Evolutionary conservation across 2,888 invertebrate species (phyloP).

Genomic region (Spialia ferax): DNA sequence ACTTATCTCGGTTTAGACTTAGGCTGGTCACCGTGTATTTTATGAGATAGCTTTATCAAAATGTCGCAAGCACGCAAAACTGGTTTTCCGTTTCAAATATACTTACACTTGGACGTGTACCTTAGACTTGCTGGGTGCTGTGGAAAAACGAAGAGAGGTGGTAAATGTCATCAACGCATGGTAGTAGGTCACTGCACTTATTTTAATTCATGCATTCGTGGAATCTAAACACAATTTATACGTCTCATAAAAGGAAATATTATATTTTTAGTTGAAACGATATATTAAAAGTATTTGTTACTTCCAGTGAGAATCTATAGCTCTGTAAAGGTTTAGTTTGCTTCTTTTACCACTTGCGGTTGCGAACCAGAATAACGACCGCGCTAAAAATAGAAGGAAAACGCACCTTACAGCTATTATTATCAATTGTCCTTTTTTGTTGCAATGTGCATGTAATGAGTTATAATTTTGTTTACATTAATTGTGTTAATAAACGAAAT

Average conservation of each 20-base stretch:
- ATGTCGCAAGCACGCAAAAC: conserved; percentile 41
- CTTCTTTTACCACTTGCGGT: conserved; percentile 69
- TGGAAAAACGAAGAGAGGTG: conserved; percentile 19
- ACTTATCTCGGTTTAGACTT: conserved; percentile 67
- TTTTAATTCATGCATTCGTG: conserved; percentile 23
- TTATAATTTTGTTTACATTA: conserved; percentile 30
- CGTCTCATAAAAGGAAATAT: conserved; percentile 2
- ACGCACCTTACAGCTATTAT: conserved; percentile 53
- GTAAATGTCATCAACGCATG: conserved; percentile 17
- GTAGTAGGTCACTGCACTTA: conserved; percentile 22
- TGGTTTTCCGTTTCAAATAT: conserved; percentile 33
- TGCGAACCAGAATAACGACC: conserved; percentile 68
- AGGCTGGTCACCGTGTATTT: conserved; percentile 67
- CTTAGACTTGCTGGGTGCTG: not conserved
- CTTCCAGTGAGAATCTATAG: conserved; percentile 22
- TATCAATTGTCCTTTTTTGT: conserved; percentile 39
- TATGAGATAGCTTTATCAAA: conserved; percentile 55
- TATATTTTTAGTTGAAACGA: conserved; percentile 5
- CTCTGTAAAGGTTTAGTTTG: conserved; percentile 59
- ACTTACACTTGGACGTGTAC: conserved; percentile 23
- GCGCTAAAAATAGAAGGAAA: conserved; percentile 70
- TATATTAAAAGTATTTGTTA: conserved; percentile 36
- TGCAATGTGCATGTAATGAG: conserved; percentile 30
- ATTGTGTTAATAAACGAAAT: not conserved
- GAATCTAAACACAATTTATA: conserved; percentile 15